Evolutionary conservation across 2,113 vertebrate species (phyloP).

Genomic region (Sakesphorus luctuosus): DNA sequence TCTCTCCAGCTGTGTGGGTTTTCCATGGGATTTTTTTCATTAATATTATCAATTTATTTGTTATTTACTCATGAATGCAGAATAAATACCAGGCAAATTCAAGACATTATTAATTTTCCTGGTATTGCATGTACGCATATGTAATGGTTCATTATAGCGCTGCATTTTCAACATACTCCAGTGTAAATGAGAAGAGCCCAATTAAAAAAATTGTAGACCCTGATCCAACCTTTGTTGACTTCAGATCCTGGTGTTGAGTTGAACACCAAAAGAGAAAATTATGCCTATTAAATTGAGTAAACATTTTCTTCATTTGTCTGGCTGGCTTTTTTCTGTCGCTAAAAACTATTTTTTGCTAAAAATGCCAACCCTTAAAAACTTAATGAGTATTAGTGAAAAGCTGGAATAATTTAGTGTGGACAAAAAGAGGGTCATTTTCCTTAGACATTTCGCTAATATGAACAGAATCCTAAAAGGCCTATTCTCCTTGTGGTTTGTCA

Average conservation of each 20-base stretch:
- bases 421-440: conserved; percentile 21
- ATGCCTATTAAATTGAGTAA: conserved; percentile 47
- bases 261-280: conserved; percentile 47
- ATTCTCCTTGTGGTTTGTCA: conserved; percentile 17
- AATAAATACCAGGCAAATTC: conserved; percentile 14
- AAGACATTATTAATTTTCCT: conserved; percentile 24
- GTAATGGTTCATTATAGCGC: conserved; percentile 34
- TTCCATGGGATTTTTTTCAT: not conserved
- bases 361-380: conserved; percentile 26
- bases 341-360: conserved; percentile 38
- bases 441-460: not conserved
- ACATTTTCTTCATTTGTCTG: conserved; percentile 52
- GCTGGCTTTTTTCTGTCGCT: conserved; percentile 26
- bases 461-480: conserved; percentile 22
- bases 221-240: conserved; percentile 45
- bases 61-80: conserved; percentile 43
- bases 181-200: conserved; percentile 24
- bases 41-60: conserved; percentile 47
- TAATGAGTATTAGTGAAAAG: conserved; percentile 61
- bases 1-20: conserved; percentile 5
- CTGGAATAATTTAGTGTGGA: conserved; percentile 19
- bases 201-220: conserved; percentile 42
- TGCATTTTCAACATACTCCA: conserved; percentile 1
- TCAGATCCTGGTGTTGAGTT: conserved; percentile 22
- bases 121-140: not conserved